phyloP scores from a whole-genome alignment of 2,888 invertebrate genomes.

The Aphidoletes aphidimyza region DNA sequence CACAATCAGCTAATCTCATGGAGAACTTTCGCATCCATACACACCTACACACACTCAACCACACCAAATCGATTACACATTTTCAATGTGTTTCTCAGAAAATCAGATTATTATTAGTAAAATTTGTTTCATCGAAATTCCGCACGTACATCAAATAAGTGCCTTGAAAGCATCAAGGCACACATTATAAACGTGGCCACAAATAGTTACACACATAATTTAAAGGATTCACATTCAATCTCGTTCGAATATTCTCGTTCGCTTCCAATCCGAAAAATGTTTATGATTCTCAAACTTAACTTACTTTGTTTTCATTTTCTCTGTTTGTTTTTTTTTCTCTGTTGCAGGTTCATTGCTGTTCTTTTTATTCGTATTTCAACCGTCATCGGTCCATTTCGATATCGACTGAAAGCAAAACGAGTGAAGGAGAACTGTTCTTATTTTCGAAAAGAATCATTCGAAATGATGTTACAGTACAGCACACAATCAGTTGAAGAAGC shows the following conservation, averaged over 20 bases:
- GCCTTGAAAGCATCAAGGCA: background rate
- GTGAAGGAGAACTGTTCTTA: too few relatives aligned
- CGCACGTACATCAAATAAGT: slow-evolving; percentile 23
- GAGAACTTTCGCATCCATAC: too few relatives aligned
- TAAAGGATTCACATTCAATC: background rate
- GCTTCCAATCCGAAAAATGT: too few relatives aligned
- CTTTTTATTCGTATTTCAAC: too few relatives aligned
- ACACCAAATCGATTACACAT: background rate
- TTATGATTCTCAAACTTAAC: slow-evolving; percentile 15
- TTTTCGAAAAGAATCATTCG: too few relatives aligned
- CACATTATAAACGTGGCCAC: background rate
- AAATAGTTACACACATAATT: background rate
- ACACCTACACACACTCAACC: background rate
- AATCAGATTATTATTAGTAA: slow-evolving; percentile 18
- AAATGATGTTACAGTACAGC: slow-evolving; percentile 36
- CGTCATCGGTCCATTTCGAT: background rate
- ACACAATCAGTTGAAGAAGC: slow-evolving; percentile 45
- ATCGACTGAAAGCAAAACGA: too few relatives aligned
- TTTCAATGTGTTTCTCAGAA: background rate
- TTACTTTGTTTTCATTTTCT: background rate
- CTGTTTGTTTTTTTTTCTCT: background rate
- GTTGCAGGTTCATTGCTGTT: background rate
- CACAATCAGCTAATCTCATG: background rate
- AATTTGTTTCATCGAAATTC: background rate
- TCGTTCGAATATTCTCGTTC: too few relatives aligned